These are phyloP conservation scores for Ectemnius lituratus DNA, from an alignment of 2,888 invertebrate species.

Conservation along the genomic window DNA sequence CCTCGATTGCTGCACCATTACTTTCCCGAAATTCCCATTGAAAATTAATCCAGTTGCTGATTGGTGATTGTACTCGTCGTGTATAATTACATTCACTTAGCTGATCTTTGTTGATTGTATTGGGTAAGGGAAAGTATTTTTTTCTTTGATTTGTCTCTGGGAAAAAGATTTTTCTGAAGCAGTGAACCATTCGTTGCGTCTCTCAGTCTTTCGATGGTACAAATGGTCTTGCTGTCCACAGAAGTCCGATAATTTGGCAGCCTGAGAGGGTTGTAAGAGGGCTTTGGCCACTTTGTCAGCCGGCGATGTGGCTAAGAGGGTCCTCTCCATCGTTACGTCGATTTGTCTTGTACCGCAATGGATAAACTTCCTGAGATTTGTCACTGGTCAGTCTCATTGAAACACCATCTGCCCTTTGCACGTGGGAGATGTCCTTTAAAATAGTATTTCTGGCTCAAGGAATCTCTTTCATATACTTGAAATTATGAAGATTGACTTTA, in stretches of 20 bases:
- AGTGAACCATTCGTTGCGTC: slow-evolving; percentile 16
- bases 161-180: slow-evolving; percentile 35
- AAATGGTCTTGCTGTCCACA: slow-evolving; percentile 74
- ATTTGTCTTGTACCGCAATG: slow-evolving; percentile 71
- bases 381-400: slow-evolving; percentile 49
- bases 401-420: slow-evolving; percentile 12
- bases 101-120: not conserved
- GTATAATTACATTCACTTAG: slow-evolving; percentile 10
- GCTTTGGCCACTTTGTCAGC: slow-evolving; percentile 74
- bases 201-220: slow-evolving; percentile 62
- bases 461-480: no score
- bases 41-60: not conserved
- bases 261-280: slow-evolving; percentile 69
- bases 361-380: slow-evolving; percentile 69
- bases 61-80: not conserved
- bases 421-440: no score
- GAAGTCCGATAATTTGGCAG: slow-evolving; percentile 74
- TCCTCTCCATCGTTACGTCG: slow-evolving; percentile 57
- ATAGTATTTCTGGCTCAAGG: no score
- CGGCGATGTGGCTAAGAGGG: slow-evolving; percentile 69
- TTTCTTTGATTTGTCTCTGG: no score
- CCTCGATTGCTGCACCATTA: not conserved
- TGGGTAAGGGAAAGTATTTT: no score
- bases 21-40: not conserved
- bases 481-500: no score